Evolutionary conservation across 2,797 vertebrate species (phyloP).

Genomic region (Lepus oiostolus): DNA sequence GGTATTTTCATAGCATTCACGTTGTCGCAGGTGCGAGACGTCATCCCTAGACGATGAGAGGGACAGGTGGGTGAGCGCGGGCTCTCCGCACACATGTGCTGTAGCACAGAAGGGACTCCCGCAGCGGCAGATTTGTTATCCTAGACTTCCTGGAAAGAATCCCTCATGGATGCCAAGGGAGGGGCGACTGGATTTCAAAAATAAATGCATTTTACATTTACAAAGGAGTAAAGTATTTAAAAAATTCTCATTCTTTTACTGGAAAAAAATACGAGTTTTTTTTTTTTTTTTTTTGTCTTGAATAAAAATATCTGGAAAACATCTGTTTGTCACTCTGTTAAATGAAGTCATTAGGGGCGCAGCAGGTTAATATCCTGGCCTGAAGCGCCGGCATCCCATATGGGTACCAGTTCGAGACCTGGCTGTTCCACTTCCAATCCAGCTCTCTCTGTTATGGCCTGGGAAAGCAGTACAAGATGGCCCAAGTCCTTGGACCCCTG

Average conservation of each 20-base stretch:
- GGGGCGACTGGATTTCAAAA: constrained; percentile 9
- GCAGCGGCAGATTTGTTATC: not conserved
- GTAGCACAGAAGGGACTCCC: too few relatives aligned
- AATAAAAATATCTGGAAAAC: constrained; percentile 75
- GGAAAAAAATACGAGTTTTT: not conserved
- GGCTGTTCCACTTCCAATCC: too few relatives aligned
- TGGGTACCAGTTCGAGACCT: too few relatives aligned
- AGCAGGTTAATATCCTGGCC: too few relatives aligned
- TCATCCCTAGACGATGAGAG: not conserved
- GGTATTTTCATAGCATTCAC: too few relatives aligned
- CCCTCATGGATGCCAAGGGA: not conserved
- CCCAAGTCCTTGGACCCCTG: too few relatives aligned
- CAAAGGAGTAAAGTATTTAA: constrained; percentile 46
- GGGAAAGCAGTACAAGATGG: too few relatives aligned
- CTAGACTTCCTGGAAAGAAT: not conserved
- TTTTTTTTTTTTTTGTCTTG: constrained; percentile 43
- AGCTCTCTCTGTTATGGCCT: too few relatives aligned
- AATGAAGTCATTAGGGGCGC: not conserved
- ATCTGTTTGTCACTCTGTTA: constrained; percentile 59
- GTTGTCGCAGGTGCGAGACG: not conserved
- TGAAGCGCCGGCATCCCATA: too few relatives aligned
- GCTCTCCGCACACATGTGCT: not conserved
- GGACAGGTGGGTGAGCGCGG: not conserved
- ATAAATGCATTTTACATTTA: constrained; percentile 54
- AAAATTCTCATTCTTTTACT: constrained; percentile 65